Base-by-base conservation (phyloP, 1,140 invertebrate species). In the Mercenaria mercenaria region DNA sequence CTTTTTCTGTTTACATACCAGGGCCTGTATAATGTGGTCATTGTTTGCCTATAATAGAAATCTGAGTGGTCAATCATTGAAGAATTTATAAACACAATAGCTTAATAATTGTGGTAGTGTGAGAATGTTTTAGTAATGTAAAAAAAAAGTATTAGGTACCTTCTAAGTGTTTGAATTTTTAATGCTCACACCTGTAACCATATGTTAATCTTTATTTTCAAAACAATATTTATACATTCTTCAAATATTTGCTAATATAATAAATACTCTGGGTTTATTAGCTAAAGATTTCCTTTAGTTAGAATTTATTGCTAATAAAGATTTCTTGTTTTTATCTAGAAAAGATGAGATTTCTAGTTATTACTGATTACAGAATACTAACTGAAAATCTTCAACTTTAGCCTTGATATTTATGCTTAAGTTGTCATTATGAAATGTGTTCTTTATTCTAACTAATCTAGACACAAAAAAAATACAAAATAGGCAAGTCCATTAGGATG, bases 1-100 rank as follows among this genome's bases (percentile, higher is more conserved):
- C 82, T 84, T 84, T 69, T 39, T 47, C 39, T 69, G 82, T 84
- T 84, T 84, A 69, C 82, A 64, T 82, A 82, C 80, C 59, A 26
- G 43, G 6, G 8, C 29, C 37, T 47, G 20, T 29, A 50, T 29
- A 77, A 77, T 77, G n/a, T 39, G 64, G 29, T 37, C 82, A 84
- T 84, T 84, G 82, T 84, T 84, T 67, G 4, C 80, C 8, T 64
- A 79, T 76, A 20, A 37, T 34, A 56, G 34, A 72, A 72, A 72
- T 72, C 67, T 72, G 67, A 72, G 67, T 39, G 67, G 67, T 72
- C 67, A 72, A 72, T 72, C 34, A 39, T 64, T 37, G 11, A 72
- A 72, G 6, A 34, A 72, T 39, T 72, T 72, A 39, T 6, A 6
- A 39, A 39, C 20, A 39, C 11, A 37, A 39, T 32, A n/a, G 34